A percentile compares a stretch with the other conserved stretches of the same genome.
phyloP scores from a whole-genome alignment of 2,113 vertebrate species.

The Pelvicachromis taeniatus region DNA sequence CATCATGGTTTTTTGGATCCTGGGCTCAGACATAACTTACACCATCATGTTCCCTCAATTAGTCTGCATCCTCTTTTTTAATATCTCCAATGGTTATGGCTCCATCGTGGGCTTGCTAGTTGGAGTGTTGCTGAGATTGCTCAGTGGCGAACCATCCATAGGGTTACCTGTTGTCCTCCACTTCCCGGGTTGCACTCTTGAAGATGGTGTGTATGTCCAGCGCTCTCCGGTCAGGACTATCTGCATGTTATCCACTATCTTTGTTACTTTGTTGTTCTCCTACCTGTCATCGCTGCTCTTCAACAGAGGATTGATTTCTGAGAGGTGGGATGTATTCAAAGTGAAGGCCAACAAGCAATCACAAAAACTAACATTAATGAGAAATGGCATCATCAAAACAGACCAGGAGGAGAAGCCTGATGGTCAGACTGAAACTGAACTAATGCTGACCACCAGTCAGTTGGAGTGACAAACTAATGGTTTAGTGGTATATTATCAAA shows the following conservation, averaged over 20 bases:
- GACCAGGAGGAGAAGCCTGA: neutral
- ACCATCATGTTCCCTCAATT: slow-evolving; percentile 77
- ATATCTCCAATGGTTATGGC: slow-evolving; percentile 72
- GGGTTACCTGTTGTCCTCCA: slow-evolving; percentile 54
- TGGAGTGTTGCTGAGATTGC: slow-evolving; percentile 56
- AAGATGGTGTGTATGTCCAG: slow-evolving; percentile 25
- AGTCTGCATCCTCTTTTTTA: slow-evolving; percentile 58
- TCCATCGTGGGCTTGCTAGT: slow-evolving; percentile 52
- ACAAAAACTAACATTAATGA: neutral
- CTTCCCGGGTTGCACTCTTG: slow-evolving; percentile 56
- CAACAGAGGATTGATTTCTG: slow-evolving; percentile 59
- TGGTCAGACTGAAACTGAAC: neutral
- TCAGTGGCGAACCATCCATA: slow-evolving; percentile 71
- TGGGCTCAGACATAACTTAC: slow-evolving; percentile 72
- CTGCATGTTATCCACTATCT: slow-evolving; percentile 17
- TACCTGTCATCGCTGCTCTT: slow-evolving; percentile 62
- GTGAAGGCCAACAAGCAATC: neutral
- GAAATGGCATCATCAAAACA: neutral
- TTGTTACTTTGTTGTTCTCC: slow-evolving; percentile 55
- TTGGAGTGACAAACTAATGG: neutral
- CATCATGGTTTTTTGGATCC: slow-evolving; percentile 74
- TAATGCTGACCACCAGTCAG: neutral
- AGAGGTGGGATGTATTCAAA: slow-evolving; percentile 65
- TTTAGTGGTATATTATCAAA: neutral
- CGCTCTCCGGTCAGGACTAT: slow-evolving; percentile 12